These are phyloP conservation scores for Drosophila micromelanica DNA, from an alignment of 1,140 invertebrate species.

Conservation along the genomic window DNA sequence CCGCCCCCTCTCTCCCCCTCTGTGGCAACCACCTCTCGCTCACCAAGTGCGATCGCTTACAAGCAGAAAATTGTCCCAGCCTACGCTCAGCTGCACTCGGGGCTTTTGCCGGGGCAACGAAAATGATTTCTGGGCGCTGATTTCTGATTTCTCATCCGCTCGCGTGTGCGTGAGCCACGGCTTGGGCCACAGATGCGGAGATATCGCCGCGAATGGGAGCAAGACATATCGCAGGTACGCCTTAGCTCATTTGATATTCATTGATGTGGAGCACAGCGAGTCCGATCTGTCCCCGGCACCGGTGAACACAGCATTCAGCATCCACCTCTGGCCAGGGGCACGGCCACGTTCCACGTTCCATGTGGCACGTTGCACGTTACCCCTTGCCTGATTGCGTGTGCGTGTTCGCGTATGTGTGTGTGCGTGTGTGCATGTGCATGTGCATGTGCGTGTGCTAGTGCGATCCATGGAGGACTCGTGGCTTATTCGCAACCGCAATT, in stretches of 20 bases:
- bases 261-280: constrained; percentile 72
- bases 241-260: constrained; percentile 78
- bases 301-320: background rate
- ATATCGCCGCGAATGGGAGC: constrained; percentile 70
- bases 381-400: constrained; percentile 15
- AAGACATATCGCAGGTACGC: constrained; percentile 71
- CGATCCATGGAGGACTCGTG: constrained; percentile 33
- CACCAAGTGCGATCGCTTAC: constrained; percentile 75
- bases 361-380: background rate
- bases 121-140: constrained; percentile 56
- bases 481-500: constrained; percentile 31
- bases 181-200: constrained; percentile 43
- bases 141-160: constrained; percentile 55
- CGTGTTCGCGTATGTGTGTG: constrained; percentile 14
- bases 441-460: constrained; percentile 34
- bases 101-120: constrained; percentile 21
- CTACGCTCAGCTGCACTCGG: constrained; percentile 64
- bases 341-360: constrained; percentile 35
- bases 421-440: constrained; percentile 21
- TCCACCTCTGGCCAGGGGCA: constrained; percentile 40
- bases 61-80: constrained; percentile 78
- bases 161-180: constrained; percentile 65
- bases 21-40: background rate
- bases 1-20: background rate
- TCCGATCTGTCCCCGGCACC: constrained; percentile 35